Percentiles rank a stretch among this genome's conserved stretches.
Evolutionary conservation across 2,113 vertebrate species (phyloP).

Genomic region (Podarcis raffonei): DNA sequence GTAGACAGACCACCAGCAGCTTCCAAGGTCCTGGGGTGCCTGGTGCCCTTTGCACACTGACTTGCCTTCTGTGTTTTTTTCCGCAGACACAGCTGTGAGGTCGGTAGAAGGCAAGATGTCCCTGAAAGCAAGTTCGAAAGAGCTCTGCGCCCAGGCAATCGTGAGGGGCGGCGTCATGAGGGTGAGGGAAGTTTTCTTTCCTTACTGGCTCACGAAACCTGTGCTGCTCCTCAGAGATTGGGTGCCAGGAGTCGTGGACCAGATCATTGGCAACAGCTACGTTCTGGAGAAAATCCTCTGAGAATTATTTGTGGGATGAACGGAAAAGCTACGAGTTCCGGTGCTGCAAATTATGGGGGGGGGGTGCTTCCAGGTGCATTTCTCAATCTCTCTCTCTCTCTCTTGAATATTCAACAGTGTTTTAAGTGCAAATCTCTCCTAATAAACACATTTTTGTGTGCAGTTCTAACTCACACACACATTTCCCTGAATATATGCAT

Average conservation of each 20-base stretch:
- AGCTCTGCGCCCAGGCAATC: slow-evolving; percentile 42
- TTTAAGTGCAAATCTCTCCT: no score
- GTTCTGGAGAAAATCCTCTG: slow-evolving; percentile 40
- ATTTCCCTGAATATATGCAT: no score
- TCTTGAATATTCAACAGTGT: no score
- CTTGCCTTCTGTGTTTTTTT: not conserved
- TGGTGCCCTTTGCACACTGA: not conserved
- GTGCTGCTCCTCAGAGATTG: slow-evolving; percentile 11
- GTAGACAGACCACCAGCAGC: no score
- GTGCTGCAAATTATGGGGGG: no score
- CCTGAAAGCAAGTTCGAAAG: slow-evolving; percentile 27
- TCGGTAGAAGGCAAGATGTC: slow-evolving; percentile 10
- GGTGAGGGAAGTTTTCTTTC: slow-evolving; percentile 45
- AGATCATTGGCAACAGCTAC: not conserved
- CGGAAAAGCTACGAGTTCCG: not conserved
- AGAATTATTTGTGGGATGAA: not conserved
- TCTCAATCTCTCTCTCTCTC: no score
- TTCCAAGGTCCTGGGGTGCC: not conserved
- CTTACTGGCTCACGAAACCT: slow-evolving; percentile 37
- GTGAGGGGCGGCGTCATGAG: slow-evolving; percentile 38
- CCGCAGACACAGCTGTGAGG: slow-evolving; percentile 34
- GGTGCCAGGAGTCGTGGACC: slow-evolving; percentile 20
- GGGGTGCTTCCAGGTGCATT: no score
- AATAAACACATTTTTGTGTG: no score
- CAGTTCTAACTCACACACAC: no score